A percentile compares a stretch with the other conserved stretches of the same genome.
phyloP scores from a whole-genome alignment of 2,888 invertebrate species.

The Drosophila melanocephala region DNA sequence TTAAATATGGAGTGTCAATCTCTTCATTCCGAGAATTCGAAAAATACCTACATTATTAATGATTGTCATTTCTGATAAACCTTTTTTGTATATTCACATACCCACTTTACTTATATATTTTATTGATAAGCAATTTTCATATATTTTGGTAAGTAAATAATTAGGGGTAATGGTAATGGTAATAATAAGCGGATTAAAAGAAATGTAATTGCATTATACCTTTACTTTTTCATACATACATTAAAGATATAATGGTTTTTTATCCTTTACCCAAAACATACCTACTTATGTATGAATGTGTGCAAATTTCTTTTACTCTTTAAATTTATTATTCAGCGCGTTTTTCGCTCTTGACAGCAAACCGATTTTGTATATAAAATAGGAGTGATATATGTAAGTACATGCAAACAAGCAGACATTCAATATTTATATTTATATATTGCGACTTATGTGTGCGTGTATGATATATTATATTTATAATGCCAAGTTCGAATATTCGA shows the following conservation, averaged over 20 bases:
- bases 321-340: slow-evolving; percentile 10
- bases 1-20: neutral
- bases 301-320: neutral
- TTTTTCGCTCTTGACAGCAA: slow-evolving; percentile 16
- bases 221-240: neutral
- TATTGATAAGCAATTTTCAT: neutral
- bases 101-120: too few species aligned
- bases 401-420: neutral
- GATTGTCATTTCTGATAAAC: neutral
- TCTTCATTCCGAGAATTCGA: neutral
- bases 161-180: neutral
- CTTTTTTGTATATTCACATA: neutral
- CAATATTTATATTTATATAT: slow-evolving; percentile 6
- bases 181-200: neutral
- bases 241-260: neutral
- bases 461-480: slow-evolving; percentile 26
- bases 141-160: neutral
- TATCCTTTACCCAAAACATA: neutral
- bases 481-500: slow-evolving; percentile 19
- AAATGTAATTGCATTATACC: neutral
- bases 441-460: neutral
- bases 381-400: slow-evolving; percentile 31
- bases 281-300: neutral
- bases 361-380: slow-evolving; percentile 40
- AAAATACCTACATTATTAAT: neutral